These are phyloP conservation scores for Choreutis nemorana DNA, from an alignment of 2,888 invertebrate species.

Conservation along the genomic window DNA sequence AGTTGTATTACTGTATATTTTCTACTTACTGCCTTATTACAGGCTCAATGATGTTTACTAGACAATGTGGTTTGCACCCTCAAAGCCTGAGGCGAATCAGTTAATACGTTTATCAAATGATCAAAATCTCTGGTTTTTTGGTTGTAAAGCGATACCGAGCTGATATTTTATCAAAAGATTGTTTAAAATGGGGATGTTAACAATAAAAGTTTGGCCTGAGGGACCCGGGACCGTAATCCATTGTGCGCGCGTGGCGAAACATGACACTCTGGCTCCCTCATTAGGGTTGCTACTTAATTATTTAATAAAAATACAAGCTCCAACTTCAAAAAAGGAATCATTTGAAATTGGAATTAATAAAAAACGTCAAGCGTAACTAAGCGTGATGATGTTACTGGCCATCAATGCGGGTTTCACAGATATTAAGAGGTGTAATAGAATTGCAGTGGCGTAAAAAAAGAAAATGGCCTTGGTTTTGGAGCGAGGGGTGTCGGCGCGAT, in stretches of 20 bases:
- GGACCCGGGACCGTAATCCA: slow-evolving; percentile 31
- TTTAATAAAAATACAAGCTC: slow-evolving; percentile 11
- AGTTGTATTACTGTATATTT: too few relatives aligned
- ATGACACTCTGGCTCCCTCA: slow-evolving; percentile 44
- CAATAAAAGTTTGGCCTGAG: slow-evolving; percentile 27
- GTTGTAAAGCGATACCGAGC: slow-evolving; percentile 39
- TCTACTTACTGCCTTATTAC: too few relatives aligned
- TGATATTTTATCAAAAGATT: slow-evolving; percentile 41
- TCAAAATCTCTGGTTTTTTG: too few relatives aligned
- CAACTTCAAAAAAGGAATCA: slow-evolving; percentile 10
- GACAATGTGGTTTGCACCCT: too few relatives aligned
- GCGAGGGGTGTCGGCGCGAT: slow-evolving; percentile 38
- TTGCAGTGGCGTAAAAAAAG: slow-evolving; percentile 45
- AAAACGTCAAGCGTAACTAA: slow-evolving; percentile 16
- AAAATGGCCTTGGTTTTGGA: slow-evolving; percentile 35
- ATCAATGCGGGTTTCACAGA: slow-evolving; percentile 18
- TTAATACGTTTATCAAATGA: too few relatives aligned
- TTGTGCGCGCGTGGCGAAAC: slow-evolving; percentile 46
- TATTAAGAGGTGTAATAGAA: slow-evolving; percentile 26
- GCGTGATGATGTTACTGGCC: slow-evolving; percentile 3
- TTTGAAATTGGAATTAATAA: slow-evolving; percentile 8
- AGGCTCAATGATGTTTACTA: too few relatives aligned
- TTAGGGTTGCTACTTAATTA: slow-evolving; percentile 38
- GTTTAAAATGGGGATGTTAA: slow-evolving; percentile 28
- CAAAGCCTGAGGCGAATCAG: too few relatives aligned